phyloP scores from a whole-genome alignment of 2,888 invertebrate genomes.

The Melipona beecheii region DNA sequence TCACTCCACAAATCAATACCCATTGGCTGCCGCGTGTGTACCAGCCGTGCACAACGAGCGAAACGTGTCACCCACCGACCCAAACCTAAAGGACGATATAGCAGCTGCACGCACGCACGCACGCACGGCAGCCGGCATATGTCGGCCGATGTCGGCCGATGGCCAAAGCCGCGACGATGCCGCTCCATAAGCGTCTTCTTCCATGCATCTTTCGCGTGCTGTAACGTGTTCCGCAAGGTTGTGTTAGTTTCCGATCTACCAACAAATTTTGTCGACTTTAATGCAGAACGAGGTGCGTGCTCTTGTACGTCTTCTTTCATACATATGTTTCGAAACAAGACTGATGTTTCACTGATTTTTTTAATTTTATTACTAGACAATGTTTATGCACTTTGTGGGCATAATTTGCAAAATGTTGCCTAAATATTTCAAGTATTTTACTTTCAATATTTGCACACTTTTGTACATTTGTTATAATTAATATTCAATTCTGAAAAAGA shows the following conservation, averaged over 20 bases:
- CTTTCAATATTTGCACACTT: too few species aligned
- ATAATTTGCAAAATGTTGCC: too few species aligned
- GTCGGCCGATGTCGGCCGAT: constrained; percentile 69
- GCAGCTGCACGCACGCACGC: constrained; percentile 73
- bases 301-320: too few species aligned
- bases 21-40: constrained; percentile 68
- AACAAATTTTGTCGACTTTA: neutral
- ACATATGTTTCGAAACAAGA: too few species aligned
- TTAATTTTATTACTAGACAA: too few species aligned
- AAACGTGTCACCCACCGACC: constrained; percentile 82
- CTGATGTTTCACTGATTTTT: too few species aligned
- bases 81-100: constrained; percentile 73
- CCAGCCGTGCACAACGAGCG: constrained; percentile 72
- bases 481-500: too few species aligned
- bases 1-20: constrained; percentile 81
- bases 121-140: constrained; percentile 65
- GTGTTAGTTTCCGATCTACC: neutral
- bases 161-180: constrained; percentile 6
- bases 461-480: too few species aligned
- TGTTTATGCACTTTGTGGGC: too few species aligned
- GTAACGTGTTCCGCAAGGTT: neutral
- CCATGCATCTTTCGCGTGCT: constrained; percentile 29
- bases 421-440: too few species aligned
- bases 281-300: too few species aligned
- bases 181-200: constrained; percentile 39